Base-by-base conservation (phyloP, 2,888 invertebrate species). In the Deilephila porcellus region DNA sequence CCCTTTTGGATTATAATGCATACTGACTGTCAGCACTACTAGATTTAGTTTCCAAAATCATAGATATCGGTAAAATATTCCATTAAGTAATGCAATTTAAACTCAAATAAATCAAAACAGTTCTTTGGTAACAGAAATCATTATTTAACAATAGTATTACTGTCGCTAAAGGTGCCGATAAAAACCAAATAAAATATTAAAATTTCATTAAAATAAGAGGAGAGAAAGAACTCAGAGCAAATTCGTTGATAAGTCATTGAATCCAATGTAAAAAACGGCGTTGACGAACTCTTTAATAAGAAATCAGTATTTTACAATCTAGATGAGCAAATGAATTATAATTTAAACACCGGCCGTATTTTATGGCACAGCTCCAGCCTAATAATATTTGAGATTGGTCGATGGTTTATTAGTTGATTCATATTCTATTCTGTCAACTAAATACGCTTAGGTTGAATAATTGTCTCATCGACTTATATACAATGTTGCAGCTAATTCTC, bases 381-480 rank as follows among this genome's bases (percentile, higher is more conserved):
- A 56, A 56, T 56, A 56, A 56, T 56, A 56, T n/a, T 56, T 67
- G 14, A 25, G 20, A 67, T 67, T 52, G n/a, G 52, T 67, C 11
- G 45, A 25, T 52, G 45, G 67, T 67, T 67, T 67, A 67, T 67
- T 56, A 56, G 56, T 56, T 56, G 56, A n/a, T 56, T 25, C 67
- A 67, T 67, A 67, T 67, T 67, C n/a, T 67, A 45, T 52, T 67
- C 52, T 45, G 45, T 45, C 45, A n/a, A 67, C 25, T 67, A 20
- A n/a, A 63, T 34, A 52, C 34, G 34, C 34, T 45, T 52, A 45
- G 45, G 45, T 14, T 45, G 14, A 45, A 45, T 11, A 14, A 45
- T 45, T 45, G 45, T 45, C 45, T 45, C 45, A 14, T 45, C 45
- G 45, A 14, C 3, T 45, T 14, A 45, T 45, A 45, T 45, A 14